Evolutionary conservation across 1,140 invertebrate genomes (phyloP).

Genomic region (Araneus ventricosus): DNA sequence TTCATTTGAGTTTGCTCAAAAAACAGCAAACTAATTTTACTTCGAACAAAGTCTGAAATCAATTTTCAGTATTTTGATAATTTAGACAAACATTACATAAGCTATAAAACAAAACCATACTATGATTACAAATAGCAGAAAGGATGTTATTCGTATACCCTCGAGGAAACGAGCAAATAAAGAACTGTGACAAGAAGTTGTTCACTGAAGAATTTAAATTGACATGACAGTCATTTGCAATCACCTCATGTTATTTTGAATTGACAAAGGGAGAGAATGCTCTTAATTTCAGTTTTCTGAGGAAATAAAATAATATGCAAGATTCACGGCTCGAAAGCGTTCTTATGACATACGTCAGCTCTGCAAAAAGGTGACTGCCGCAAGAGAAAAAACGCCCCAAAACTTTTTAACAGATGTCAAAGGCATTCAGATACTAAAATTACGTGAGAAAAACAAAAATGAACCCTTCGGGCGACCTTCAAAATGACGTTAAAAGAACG

Average conservation of each 20-base stretch:
- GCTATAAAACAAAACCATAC: no score
- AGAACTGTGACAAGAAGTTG: no score
- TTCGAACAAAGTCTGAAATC: no score
- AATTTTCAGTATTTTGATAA: no score
- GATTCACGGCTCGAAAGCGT: not conserved
- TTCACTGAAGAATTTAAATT: not conserved
- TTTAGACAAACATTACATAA: no score
- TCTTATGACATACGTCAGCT: no score
- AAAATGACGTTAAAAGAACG: not conserved
- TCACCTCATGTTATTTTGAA: not conserved
- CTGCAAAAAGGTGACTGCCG: not conserved
- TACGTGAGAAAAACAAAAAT: not conserved
- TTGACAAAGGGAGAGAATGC: not conserved
- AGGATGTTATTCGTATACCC: no score
- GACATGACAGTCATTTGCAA: no score
- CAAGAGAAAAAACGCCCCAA: not conserved
- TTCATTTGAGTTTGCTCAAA: no score
- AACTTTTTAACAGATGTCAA: slow-evolving; percentile 6
- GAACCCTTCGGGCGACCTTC: not conserved
- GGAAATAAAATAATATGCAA: not conserved
- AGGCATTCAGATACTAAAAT: not conserved
- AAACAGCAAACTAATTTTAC: no score
- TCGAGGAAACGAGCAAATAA: no score
- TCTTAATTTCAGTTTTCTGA: not conserved
- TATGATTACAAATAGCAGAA: no score